Evolutionary conservation across 1,140 invertebrate genomes (phyloP).

Genomic region (Caenorhabditis remanei): DNA sequence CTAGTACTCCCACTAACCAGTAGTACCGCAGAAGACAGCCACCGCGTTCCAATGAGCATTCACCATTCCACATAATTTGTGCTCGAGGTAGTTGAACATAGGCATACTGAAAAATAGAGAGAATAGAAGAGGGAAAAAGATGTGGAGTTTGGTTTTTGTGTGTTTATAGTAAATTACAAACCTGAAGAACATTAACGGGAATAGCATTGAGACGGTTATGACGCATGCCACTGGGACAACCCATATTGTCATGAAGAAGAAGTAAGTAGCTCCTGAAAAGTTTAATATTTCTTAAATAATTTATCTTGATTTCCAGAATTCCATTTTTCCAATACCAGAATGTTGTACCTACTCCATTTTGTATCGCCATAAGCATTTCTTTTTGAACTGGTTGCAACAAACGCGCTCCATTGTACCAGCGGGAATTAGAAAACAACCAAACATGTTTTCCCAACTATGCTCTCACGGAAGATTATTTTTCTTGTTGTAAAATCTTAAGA

Average conservation of each 20-base stretch:
- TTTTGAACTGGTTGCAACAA: not conserved
- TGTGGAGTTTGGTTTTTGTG: conserved; percentile 52
- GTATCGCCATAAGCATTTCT: not conserved
- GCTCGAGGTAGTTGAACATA: conserved; percentile 73
- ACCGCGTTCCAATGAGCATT: conserved; percentile 74
- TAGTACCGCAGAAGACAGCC: conserved; percentile 72
- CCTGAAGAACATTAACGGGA: conserved; percentile 70
- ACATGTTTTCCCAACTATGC: not conserved
- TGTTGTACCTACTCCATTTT: not conserved
- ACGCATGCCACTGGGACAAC: conserved; percentile 73
- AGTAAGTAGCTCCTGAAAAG: conserved; percentile 71
- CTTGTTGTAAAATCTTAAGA: not conserved
- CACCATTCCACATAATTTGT: conserved; percentile 72
- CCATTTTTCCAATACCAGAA: not conserved
- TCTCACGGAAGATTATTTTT: conserved; percentile 6
- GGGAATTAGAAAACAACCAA: not conserved
- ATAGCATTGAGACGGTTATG: conserved; percentile 65
- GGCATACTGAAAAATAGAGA: conserved; percentile 67
- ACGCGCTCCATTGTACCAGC: not conserved
- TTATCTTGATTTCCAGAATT: not conserved
- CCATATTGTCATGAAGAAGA: conserved; percentile 74
- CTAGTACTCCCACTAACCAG: conserved; percentile 50
- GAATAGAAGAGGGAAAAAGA: not conserved
- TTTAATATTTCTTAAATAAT: not conserved
- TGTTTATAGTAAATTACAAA: conserved; percentile 24